A percentile compares a stretch with the other conserved stretches of the same genome.
These are phyloP conservation scores for Astropecten irregularis DNA, from an alignment of 53 echinoderm and acorn worm species.

Conservation along the genomic window DNA sequence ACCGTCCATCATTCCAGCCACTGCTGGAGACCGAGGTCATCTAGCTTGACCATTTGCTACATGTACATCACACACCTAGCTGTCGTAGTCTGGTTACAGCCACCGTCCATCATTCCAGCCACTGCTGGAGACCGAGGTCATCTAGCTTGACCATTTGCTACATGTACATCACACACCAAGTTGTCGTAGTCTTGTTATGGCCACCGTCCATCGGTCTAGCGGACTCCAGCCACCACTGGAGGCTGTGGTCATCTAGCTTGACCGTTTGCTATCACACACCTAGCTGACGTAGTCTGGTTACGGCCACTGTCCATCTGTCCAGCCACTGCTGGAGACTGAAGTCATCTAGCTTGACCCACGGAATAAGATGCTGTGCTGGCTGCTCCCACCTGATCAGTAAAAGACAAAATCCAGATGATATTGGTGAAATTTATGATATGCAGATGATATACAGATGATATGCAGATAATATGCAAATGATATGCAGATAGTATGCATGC, in stretches of 20 bases:
- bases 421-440: too few relatives aligned
- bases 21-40: conserved; percentile 76
- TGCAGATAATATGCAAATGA: too few relatives aligned
- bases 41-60: conserved; percentile 87
- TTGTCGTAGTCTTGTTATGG: conserved; percentile 76
- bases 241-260: conserved; percentile 57
- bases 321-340: conserved; percentile 78
- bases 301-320: conserved; percentile 87
- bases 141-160: conserved; percentile 71
- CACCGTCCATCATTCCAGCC: too few relatives aligned
- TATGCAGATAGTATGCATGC: too few relatives aligned
- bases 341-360: conserved; percentile 94
- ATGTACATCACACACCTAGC: conserved; percentile 5
- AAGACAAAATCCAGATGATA: too few relatives aligned
- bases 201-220: too few relatives aligned
- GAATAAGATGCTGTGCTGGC: conserved; percentile 85
- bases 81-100: conserved; percentile 77
- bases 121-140: conserved; percentile 75
- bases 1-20: too few relatives aligned
- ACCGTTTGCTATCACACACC: neutral
- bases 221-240: conserved; percentile 83
- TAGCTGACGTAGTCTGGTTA: conserved; percentile 76
- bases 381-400: conserved; percentile 81
- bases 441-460: too few relatives aligned
- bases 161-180: conserved; percentile 5